Evolutionary conservation across 2,888 invertebrate species (phyloP).

Genomic region (Drosophila villosipedis): DNA sequence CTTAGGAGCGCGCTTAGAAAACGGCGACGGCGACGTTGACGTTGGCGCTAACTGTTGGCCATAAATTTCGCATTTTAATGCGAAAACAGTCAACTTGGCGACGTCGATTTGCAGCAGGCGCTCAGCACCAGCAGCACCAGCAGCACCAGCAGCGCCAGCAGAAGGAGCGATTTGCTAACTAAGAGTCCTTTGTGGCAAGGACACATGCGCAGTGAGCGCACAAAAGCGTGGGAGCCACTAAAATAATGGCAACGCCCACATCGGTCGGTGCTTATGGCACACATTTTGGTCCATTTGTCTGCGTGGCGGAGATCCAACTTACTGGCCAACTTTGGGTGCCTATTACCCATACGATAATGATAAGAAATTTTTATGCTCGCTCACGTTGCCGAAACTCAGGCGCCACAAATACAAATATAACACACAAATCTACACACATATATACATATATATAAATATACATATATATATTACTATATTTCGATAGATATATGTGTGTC

Average conservation of each 20-base stretch:
- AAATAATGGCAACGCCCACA: slow-evolving; percentile 3
- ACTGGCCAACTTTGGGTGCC: slow-evolving; percentile 81
- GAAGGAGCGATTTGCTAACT: background rate
- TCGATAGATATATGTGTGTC: slow-evolving; percentile 10
- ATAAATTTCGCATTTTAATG: slow-evolving; percentile 84
- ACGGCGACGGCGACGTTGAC: slow-evolving; percentile 7
- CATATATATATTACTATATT: slow-evolving; percentile 2
- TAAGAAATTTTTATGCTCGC: slow-evolving; percentile 81
- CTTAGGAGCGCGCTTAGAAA: slow-evolving; percentile 61
- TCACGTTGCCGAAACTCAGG: slow-evolving; percentile 44
- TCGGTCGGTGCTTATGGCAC: slow-evolving; percentile 13
- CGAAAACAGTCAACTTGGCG: slow-evolving; percentile 85
- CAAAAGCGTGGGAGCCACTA: slow-evolving; percentile 8
- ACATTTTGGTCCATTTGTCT: slow-evolving; percentile 31
- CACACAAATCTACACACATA: background rate
- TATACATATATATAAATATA: background rate
- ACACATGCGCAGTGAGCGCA: slow-evolving; percentile 61
- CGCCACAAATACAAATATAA: slow-evolving; percentile 6
- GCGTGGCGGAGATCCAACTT: slow-evolving; percentile 60
- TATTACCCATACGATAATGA: slow-evolving; percentile 84
- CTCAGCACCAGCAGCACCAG: slow-evolving; percentile 50
- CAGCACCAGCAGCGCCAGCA: background rate
- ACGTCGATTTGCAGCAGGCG: slow-evolving; percentile 83
- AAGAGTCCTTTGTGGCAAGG: slow-evolving; percentile 11
- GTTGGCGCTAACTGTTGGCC: slow-evolving; percentile 35